Evolutionary conservation across 2,797 vertebrate species (phyloP).

Genomic region (Rhynchotus rufescens): DNA sequence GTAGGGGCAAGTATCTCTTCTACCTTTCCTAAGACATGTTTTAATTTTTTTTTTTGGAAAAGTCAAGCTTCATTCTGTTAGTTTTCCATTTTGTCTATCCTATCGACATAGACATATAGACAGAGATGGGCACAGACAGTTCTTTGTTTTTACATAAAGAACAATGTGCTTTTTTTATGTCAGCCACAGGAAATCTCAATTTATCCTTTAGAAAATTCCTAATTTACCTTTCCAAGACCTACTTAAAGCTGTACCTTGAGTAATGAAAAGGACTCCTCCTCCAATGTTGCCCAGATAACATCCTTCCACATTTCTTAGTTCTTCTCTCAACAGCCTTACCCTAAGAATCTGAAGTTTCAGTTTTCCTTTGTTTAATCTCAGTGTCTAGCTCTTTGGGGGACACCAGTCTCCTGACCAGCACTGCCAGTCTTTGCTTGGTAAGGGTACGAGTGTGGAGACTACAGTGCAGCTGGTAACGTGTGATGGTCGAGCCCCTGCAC

Average conservation of each 20-base stretch:
- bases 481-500: background rate
- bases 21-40: background rate
- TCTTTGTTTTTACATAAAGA: background rate
- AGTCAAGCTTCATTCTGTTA: rapidly evolving
- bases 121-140: background rate
- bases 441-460: rapidly evolving
- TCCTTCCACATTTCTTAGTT: background rate
- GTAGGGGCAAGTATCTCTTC: background rate
- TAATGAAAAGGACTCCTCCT: background rate
- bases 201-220: background rate
- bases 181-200: background rate
- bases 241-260: background rate
- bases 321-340: background rate
- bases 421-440: background rate
- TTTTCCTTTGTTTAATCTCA: background rate
- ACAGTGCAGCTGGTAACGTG: background rate
- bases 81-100: background rate
- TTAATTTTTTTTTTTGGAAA: background rate
- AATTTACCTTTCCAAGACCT: background rate
- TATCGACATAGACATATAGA: background rate
- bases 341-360: background rate
- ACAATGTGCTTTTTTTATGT: background rate
- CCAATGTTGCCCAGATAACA: background rate
- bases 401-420: background rate
- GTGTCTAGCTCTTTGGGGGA: background rate